Base-by-base conservation (phyloP, 1,140 invertebrate species). In the Onthophagus taurus region DNA sequence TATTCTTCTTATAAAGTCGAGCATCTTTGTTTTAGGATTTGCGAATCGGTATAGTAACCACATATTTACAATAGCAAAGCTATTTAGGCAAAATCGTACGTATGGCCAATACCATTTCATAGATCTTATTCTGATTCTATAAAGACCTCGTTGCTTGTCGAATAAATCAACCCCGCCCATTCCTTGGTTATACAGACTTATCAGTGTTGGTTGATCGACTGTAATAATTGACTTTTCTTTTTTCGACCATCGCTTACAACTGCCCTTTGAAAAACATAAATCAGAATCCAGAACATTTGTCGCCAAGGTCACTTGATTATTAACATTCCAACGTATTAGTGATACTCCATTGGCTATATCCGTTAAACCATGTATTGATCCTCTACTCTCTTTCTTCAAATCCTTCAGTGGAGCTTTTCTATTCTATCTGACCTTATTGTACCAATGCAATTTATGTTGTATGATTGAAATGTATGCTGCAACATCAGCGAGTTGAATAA, bases 111-210 rank as follows among this genome's bases (percentile, higher is more conserved):
- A 43, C 42, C 37, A 48, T 45, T 51, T 49, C 31, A 16, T 45
- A 11, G 37, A 45, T 30, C 34, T 8, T 16, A 45, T 48, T 39
- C 35, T 14, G 2, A 21, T 44, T 18, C 47, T 19, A 18, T 47
- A 36, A 17, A 47, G 33, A 7, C 31, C 38, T 14, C 39, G 31
- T 18, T 36, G 16, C 30, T 47, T 18, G 49, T 65, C 58, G 42
- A 63, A 43, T 5, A 54, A 42, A 51, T 64, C 59, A 8, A 67
- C 63, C 39, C 59, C 63, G 31, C 61, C 63, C 58, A 65, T 64
- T 8, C 52, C 57, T 34, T 62, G 53, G 53, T 65, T 64, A 33
- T 64, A 64, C 11, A 36, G 3, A 24, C 42, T 53, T 46, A 66
- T 53, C 2, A 64, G 24, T 51, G 63, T 55, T 35, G 60, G 63